A percentile compares a stretch with the other conserved stretches of the same genome.
These are phyloP conservation scores for Erebia ligea DNA, from an alignment of 2,888 invertebrate genomes.

Conservation along the genomic window DNA sequence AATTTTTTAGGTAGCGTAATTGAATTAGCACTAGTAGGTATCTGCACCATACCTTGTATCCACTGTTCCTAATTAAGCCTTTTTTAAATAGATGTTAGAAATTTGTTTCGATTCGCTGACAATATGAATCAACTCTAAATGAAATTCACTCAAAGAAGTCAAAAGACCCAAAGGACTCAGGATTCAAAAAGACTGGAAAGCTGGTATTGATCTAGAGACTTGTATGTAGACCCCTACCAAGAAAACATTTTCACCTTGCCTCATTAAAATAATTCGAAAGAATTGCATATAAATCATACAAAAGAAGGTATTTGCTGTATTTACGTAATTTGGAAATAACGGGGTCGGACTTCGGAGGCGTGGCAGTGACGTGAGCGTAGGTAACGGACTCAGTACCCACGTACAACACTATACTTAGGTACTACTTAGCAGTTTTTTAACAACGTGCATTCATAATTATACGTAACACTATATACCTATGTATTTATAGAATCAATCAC, in stretches of 20 bases:
- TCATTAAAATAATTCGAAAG: no score
- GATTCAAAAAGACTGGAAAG: background rate
- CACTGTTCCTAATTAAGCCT: no score
- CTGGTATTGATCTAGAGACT: background rate
- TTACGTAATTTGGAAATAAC: slow-evolving; percentile 3
- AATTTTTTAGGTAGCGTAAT: no score
- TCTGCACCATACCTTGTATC: no score
- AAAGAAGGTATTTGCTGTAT: background rate
- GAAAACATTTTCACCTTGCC: no score
- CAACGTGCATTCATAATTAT: slow-evolving; percentile 2
- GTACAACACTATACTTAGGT: background rate
- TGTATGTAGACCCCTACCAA: background rate
- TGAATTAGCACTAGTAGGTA: no score
- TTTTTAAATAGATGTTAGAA: no score
- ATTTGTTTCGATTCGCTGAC: no score
- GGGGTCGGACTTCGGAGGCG: slow-evolving; percentile 32
- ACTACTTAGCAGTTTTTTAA: slow-evolving; percentile 14
- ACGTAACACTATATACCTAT: background rate
- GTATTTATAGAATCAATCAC: slow-evolving; percentile 4
- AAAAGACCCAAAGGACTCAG: background rate
- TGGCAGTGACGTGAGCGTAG: slow-evolving; percentile 24
- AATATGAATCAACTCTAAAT: no score
- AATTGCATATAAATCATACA: no score
- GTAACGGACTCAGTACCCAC: slow-evolving; percentile 1
- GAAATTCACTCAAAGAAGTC: no score